phyloP scores from a whole-genome alignment of 2,888 invertebrate species.

The Yponomeuta cagnagella region DNA sequence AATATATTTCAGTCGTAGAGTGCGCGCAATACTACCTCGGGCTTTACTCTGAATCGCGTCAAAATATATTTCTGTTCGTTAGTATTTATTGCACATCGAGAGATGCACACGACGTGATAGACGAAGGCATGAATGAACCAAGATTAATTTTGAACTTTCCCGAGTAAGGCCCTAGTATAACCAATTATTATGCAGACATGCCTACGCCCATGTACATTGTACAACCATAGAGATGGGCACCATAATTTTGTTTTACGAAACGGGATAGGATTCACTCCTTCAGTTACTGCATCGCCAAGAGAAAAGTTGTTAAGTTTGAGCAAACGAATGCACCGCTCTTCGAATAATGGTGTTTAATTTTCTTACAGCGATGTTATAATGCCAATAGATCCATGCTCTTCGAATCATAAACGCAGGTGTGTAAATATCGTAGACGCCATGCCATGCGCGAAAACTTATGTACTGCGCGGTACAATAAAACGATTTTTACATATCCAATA shows the following conservation, averaged over 20 bases:
- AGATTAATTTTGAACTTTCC: background rate
- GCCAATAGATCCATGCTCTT: background rate
- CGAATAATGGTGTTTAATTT: background rate
- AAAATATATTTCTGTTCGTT: background rate
- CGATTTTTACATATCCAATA: slow-evolving; percentile 26
- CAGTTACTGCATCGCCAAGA: background rate
- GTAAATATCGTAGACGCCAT: background rate
- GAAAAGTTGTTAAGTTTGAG: background rate
- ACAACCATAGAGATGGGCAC: too few species aligned
- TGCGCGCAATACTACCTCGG: background rate
- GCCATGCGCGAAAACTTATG: slow-evolving; percentile 5
- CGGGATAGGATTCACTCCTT: background rate
- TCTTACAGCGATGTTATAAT: background rate
- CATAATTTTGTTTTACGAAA: background rate
- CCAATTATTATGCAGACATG: background rate
- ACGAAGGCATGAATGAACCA: background rate
- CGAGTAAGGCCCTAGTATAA: background rate
- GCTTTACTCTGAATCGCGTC: background rate
- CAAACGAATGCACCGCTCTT: too few species aligned
- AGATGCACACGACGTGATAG: background rate
- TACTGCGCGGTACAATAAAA: slow-evolving; percentile 19
- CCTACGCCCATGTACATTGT: background rate
- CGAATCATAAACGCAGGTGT: background rate
- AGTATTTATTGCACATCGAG: background rate
- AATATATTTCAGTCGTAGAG: background rate